Conservation (phyloP, 2,888 invertebrate genomes). For the Cordilura impudica region DNA sequence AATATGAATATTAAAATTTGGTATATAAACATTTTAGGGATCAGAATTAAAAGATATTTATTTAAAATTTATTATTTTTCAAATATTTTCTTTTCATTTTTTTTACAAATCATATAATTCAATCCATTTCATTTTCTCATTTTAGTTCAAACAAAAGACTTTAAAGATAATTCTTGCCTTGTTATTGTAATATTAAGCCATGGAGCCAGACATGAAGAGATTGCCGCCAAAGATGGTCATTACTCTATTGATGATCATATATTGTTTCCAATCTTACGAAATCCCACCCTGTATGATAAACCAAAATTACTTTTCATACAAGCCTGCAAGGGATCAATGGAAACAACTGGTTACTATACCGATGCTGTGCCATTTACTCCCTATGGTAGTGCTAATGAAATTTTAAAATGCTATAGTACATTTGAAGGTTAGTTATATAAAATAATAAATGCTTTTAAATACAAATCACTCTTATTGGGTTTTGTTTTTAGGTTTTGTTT, state of each 20-base stretch:
- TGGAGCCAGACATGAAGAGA: constrained; percentile 71
- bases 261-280: constrained; percentile 73
- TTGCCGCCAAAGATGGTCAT: constrained; percentile 73
- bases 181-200: constrained; percentile 74
- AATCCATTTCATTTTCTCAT: no score
- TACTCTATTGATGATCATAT: constrained; percentile 74
- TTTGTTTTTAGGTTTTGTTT: constrained; percentile 70
- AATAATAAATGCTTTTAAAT: neutral
- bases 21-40: no score
- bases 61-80: no score
- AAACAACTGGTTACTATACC: constrained; percentile 68
- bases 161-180: constrained; percentile 71
- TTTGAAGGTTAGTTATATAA: constrained; percentile 70
- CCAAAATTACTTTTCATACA: constrained; percentile 76
- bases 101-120: no score
- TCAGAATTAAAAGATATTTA: no score
- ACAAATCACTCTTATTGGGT: neutral
- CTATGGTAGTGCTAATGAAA: constrained; percentile 71
- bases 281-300: constrained; percentile 71
- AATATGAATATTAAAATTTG: no score
- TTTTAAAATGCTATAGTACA: constrained; percentile 76
- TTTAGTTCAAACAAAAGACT: constrained; percentile 73
- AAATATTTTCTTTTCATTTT: no score
- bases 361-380: constrained; percentile 69
- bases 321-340: constrained; percentile 75